phyloP scores from a whole-genome alignment of 2,888 invertebrate species.

The Helicoverpa assulta region DNA sequence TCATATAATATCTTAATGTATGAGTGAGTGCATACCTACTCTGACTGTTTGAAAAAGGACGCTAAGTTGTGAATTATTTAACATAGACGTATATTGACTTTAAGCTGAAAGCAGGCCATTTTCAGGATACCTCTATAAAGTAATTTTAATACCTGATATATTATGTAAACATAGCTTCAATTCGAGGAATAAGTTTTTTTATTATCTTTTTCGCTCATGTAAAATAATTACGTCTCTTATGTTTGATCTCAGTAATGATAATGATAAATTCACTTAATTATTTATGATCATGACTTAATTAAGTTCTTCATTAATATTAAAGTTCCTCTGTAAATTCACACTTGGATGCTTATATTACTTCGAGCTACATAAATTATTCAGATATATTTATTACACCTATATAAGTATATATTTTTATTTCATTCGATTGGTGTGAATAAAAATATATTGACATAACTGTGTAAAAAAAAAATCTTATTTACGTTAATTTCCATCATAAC shows the following conservation, averaged over 20 bases:
- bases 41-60: conserved; percentile 10
- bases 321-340: conserved; percentile 10
- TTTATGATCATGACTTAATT: not conserved
- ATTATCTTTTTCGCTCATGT: too few species aligned
- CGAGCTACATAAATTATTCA: conserved; percentile 35
- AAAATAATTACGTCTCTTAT: too few species aligned
- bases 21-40: conserved; percentile 29
- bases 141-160: too few species aligned
- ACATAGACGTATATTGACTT: not conserved
- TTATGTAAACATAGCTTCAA: too few species aligned
- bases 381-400: conserved; percentile 15
- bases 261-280: too few species aligned
- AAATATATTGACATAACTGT: conserved; percentile 23
- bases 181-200: too few species aligned
- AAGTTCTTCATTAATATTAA: not conserved
- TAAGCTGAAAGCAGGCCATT: too few species aligned
- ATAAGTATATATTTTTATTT: conserved; percentile 11
- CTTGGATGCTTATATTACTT: conserved; percentile 12
- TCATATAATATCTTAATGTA: too few species aligned
- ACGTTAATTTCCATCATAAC: not conserved
- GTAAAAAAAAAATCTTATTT: conserved; percentile 13
- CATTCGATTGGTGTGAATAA: conserved; percentile 19
- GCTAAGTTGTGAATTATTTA: too few species aligned
- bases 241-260: too few species aligned
- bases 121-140: too few species aligned